These are phyloP conservation scores for Lepidurus apus DNA, from an alignment of 1,140 invertebrate genomes.

Conservation along the genomic window DNA sequence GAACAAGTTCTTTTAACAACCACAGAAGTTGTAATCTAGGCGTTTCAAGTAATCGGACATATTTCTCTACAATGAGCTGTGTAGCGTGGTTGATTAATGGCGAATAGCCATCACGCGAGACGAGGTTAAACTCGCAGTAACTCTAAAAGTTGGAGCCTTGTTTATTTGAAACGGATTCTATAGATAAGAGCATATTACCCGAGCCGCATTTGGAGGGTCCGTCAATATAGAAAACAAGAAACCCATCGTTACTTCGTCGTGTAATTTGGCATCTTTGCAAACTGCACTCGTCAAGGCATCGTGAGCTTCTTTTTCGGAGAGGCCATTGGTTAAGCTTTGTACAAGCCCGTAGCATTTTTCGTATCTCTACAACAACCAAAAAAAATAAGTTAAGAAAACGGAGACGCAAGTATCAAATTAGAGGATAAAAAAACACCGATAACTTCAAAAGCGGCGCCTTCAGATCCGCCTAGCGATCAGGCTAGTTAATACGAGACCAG, in stretches of 20 bases:
- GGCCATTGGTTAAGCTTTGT: constrained; percentile 66
- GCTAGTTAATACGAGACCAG: constrained; percentile 1
- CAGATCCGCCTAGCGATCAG: constrained; percentile 11
- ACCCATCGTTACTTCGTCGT: constrained; percentile 83
- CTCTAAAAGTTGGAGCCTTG: constrained; percentile 48
- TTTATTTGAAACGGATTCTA: neutral
- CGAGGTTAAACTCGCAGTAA: constrained; percentile 83
- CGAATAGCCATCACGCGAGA: constrained; percentile 79
- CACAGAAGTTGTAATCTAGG: constrained; percentile 73
- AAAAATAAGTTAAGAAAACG: constrained; percentile 38
- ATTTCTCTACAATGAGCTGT: constrained; percentile 81
- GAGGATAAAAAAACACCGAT: constrained; percentile 22
- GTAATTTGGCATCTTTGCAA: constrained; percentile 79
- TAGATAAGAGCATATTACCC: constrained; percentile 47
- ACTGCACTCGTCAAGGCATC: constrained; percentile 82
- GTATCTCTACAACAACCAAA: constrained; percentile 67
- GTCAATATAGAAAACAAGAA: constrained; percentile 80
- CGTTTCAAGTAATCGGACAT: constrained; percentile 74
- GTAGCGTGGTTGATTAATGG: constrained; percentile 73
- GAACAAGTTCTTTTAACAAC: constrained; percentile 81
- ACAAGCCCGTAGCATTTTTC: constrained; percentile 72
- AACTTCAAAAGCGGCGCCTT: constrained; percentile 1
- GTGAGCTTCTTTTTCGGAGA: constrained; percentile 89
- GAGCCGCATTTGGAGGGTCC: constrained; percentile 73
- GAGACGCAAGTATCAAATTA: neutral